These are phyloP conservation scores for Leptinotarsa texana DNA, from an alignment of 1,140 invertebrate genomes.

Conservation along the genomic window DNA sequence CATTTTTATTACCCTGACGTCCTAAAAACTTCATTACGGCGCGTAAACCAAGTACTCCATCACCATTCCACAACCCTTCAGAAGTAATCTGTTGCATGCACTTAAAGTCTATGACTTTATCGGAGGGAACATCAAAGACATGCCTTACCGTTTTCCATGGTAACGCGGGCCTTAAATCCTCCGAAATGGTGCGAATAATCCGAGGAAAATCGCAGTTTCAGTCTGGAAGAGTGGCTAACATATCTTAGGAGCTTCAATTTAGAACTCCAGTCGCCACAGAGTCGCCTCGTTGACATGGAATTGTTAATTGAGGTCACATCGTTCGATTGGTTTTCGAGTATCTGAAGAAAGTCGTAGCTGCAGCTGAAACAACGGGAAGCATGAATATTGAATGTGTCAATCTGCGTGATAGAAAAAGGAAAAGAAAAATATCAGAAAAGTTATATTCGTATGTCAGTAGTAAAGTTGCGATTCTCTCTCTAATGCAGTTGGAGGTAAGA, in stretches of 20 bases:
- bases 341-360: constrained; percentile 72
- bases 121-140: neutral
- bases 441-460: no score
- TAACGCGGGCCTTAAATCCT: constrained; percentile 70
- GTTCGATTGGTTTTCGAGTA: constrained; percentile 57
- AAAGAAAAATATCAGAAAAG: no score
- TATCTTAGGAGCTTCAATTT: constrained; percentile 72
- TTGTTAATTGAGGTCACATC: constrained; percentile 19
- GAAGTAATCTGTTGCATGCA: constrained; percentile 14
- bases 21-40: no score
- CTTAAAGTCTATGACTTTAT: neutral
- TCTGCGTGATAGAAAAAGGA: no score
- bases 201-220: constrained; percentile 68
- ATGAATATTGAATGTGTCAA: no score
- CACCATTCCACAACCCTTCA: neutral
- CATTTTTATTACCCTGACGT: no score
- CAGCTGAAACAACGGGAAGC: constrained; percentile 59
- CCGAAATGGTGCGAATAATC: constrained; percentile 74
- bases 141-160: constrained; percentile 68
- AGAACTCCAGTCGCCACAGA: constrained; percentile 76
- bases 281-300: constrained; percentile 50
- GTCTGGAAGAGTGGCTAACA: constrained; percentile 58
- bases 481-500: no score
- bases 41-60: neutral
- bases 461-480: no score